Evolutionary conservation across 2,113 vertebrate genomes (phyloP).

Genomic region (Pionites leucogaster): DNA sequence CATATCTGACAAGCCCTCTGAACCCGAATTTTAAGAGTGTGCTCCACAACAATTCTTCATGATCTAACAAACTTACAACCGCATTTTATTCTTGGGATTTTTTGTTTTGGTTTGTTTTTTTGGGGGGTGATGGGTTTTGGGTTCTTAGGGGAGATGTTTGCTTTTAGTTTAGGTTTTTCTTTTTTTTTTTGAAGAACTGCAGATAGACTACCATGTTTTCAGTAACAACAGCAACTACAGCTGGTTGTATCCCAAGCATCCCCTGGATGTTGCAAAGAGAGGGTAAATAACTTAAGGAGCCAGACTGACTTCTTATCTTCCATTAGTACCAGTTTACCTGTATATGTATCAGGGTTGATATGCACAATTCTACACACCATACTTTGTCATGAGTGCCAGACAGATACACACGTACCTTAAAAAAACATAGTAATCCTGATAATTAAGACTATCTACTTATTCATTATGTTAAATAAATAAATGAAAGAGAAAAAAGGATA

Average conservation of each 20-base stretch:
- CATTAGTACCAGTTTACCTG: neutral
- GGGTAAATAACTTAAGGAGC: neutral
- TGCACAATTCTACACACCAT: neutral
- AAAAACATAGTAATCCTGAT: neutral
- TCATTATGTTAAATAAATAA: neutral
- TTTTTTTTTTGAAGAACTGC: neutral
- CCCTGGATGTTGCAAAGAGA: neutral
- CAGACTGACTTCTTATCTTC: neutral
- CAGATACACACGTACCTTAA: neutral
- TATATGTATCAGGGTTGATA: neutral
- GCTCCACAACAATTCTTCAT: neutral
- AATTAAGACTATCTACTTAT: neutral
- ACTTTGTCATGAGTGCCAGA: neutral
- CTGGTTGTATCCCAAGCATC: neutral
- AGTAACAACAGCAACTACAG: neutral
- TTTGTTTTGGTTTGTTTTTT: neutral
- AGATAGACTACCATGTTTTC: neutral
- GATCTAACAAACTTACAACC: neutral
- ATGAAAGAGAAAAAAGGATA: neutral
- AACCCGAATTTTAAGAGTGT: neutral
- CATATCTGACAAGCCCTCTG: neutral
- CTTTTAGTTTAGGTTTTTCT: neutral
- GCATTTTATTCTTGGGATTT: accelerated
- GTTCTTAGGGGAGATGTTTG: neutral
- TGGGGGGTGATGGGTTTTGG: neutral